Evolutionary conservation across 2,113 vertebrate genomes (phyloP).

Genomic region (Lagenorhynchus albirostris): DNA sequence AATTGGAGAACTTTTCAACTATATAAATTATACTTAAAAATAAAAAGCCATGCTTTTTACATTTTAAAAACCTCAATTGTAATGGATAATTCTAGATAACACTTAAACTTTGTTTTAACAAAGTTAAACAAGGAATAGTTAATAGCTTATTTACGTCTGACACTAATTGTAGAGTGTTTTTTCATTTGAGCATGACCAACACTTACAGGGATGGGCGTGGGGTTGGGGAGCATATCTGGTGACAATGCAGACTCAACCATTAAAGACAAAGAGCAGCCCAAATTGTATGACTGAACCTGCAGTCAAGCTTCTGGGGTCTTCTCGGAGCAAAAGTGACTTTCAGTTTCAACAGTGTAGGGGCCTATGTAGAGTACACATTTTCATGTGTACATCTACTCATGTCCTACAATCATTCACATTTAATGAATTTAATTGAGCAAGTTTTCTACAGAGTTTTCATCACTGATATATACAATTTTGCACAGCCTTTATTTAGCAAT

Average conservation of each 20-base stretch:
- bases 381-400: not conserved
- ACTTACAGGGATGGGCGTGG: fast-evolving
- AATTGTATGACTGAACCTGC: no score
- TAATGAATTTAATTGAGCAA: not conserved
- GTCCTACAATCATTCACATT: not conserved
- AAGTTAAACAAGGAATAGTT: not conserved
- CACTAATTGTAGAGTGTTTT: not conserved
- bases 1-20: not conserved
- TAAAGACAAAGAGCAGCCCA: not conserved
- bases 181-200: not conserved
- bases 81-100: not conserved
- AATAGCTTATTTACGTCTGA: not conserved
- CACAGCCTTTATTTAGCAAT: not conserved
- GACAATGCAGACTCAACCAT: not conserved
- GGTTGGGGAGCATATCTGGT: not conserved
- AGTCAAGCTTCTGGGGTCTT: not conserved
- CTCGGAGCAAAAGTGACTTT: not conserved
- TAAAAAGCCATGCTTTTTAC: not conserved
- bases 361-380: not conserved
- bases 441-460: not conserved
- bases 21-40: not conserved
- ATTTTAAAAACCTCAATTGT: not conserved
- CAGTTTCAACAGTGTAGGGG: not conserved
- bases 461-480: not conserved
- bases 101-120: not conserved